Evolutionary conservation across 2,113 vertebrate genomes (phyloP).

Genomic region (Vanacampus margaritifer): DNA sequence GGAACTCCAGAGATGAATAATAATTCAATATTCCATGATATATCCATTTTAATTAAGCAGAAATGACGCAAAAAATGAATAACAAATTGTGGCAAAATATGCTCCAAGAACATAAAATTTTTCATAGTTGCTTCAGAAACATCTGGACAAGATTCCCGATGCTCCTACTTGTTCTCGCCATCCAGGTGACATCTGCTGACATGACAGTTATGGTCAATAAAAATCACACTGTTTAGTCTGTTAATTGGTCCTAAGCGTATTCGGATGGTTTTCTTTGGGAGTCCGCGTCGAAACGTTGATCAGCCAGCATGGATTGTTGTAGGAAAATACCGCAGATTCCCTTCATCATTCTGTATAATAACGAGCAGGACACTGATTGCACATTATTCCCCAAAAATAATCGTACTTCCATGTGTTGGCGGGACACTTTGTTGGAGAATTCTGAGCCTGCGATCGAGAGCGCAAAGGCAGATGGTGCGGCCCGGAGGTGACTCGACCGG

Average conservation of each 20-base stretch:
- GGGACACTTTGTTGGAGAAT: slow-evolving; percentile 16
- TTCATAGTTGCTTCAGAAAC: background rate
- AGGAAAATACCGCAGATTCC: background rate
- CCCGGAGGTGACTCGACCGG: slow-evolving; percentile 29
- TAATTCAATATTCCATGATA: too few species aligned
- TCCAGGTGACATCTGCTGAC: background rate
- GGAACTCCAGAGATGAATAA: too few species aligned
- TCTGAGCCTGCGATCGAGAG: slow-evolving; percentile 22
- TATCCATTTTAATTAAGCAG: too few species aligned
- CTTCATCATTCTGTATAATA: slow-evolving; percentile 7
- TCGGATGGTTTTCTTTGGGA: slow-evolving; percentile 1
- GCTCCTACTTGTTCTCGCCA: background rate
- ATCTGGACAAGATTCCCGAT: background rate
- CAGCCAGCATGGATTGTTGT: background rate
- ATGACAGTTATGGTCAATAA: background rate
- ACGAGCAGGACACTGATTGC: slow-evolving; percentile 18
- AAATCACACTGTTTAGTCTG: background rate
- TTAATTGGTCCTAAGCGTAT: background rate
- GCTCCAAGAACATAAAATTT: background rate
- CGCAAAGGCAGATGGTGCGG: slow-evolving; percentile 47
- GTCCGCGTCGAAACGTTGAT: background rate
- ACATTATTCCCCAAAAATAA: slow-evolving; percentile 25
- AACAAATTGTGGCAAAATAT: too few species aligned
- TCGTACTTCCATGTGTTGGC: slow-evolving; percentile 23
- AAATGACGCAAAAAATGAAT: too few species aligned